Base-by-base conservation (phyloP, 2,113 vertebrate genomes). In the Gymnocephalus cernua region DNA sequence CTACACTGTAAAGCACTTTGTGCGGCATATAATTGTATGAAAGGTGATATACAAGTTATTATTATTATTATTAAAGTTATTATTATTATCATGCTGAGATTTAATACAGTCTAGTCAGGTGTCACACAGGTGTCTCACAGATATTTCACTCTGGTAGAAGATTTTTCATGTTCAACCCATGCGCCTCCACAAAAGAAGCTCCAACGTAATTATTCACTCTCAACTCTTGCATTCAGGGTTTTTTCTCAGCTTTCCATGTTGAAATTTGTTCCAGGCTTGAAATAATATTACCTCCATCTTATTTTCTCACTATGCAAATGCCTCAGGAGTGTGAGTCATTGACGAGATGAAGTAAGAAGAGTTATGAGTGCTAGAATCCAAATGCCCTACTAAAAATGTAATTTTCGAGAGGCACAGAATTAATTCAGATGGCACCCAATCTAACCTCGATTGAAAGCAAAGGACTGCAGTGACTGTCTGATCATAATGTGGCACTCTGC, bases 231-330 rank as follows among this genome's bases (percentile, higher is more conserved):
- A 38, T 47, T 56, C 21, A 11, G n/a, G 27, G 13, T 15, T 16
- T 21, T 54, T 23, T 59, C 16, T 64, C 25, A 19, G 32, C 19
- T 56, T 16, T 15, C 16, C 4, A 3, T 50, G 23, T 15, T 54
- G 16, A 59, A 71, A 44, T 64, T 11, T 41, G 13, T 65, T 54
- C 21, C 5, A 1, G 27, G 18, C 16, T 47, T 72, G 6, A 38
- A 48, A 53, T 70, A 29, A 47, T 15, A 54, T 59, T 23, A 58
- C 45, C 51, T 29, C 21, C 41, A n/a, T 71, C 71, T 41, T 23
- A 63, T 71, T 15, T 32, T 29, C 66, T 61, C 9, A 56, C 10
- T 27, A n/a, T 62, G 18, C n/a, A 84, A 74, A 87, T 83, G 48
- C 9, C 11, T 50, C 9, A 25, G 56, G 27, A 25, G 58, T 58